Percentiles rank a stretch among this genome's conserved stretches.
These are phyloP conservation scores for Cepaea nemoralis DNA, from an alignment of 1,140 invertebrate species.

Conservation along the genomic window DNA sequence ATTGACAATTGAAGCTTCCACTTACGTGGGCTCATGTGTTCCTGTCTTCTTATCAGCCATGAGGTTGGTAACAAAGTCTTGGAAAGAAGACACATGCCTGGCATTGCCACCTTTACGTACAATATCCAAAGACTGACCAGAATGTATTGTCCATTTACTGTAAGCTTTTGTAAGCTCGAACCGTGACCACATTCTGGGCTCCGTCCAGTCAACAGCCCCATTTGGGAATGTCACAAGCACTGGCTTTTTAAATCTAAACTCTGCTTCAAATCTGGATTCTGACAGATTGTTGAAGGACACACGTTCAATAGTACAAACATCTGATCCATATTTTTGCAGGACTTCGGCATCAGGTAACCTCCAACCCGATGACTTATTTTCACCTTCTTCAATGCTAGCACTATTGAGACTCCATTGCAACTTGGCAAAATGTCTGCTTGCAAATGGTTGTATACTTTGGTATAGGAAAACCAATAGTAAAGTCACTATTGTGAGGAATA, in stretches of 20 bases:
- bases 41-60: conserved; percentile 47
- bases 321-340: conserved; percentile 42
- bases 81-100: conserved; percentile 55
- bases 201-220: conserved; percentile 64
- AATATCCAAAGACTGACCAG: conserved; percentile 64
- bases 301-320: conserved; percentile 57
- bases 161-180: conserved; percentile 54
- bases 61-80: conserved; percentile 55
- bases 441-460: neutral
- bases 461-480: conserved; percentile 21
- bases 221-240: conserved; percentile 62
- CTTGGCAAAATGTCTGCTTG: neutral
- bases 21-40: conserved; percentile 59
- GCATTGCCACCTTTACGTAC: conserved; percentile 65
- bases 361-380: conserved; percentile 51
- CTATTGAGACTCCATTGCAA: neutral
- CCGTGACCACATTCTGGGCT: conserved; percentile 57
- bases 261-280: conserved; percentile 57
- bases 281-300: conserved; percentile 50
- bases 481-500: neutral
- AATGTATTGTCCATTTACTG: conserved; percentile 56
- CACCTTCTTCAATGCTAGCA: neutral
- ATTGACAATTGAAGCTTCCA: too few species aligned
- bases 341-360: conserved; percentile 46
- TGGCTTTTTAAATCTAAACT: conserved; percentile 61